Evolutionary conservation across 2,113 vertebrate species (phyloP).

Genomic region (Lasiurus cinereus): DNA sequence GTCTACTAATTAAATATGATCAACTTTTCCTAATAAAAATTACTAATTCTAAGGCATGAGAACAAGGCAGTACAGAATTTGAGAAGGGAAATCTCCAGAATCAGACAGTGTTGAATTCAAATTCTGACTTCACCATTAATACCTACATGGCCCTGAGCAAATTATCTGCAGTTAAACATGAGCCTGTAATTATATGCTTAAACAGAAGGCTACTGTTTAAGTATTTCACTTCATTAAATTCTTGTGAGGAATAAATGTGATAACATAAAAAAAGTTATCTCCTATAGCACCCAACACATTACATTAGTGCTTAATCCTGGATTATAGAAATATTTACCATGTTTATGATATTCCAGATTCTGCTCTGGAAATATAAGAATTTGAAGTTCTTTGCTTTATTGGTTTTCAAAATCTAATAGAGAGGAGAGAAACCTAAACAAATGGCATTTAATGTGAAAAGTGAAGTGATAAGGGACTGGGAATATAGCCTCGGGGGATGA

Average conservation of each 20-base stretch:
- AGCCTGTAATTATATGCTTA: not conserved
- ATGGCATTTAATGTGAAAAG: not conserved
- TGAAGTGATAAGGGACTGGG: rapidly evolving
- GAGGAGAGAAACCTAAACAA: not conserved
- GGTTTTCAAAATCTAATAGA: not conserved
- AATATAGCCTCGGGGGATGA: not conserved
- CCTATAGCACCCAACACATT: not conserved
- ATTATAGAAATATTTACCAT: not conserved
- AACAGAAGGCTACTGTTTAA: not conserved
- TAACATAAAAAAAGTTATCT: not conserved
- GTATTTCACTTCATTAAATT: not conserved
- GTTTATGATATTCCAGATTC: not conserved
- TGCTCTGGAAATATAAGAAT: not conserved
- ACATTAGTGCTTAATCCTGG: not conserved
- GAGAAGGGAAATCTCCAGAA: not conserved
- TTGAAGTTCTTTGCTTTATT: not conserved
- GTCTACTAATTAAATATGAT: not conserved
- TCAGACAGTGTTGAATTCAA: not conserved
- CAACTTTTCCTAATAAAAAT: not conserved
- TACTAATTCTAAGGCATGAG: not conserved
- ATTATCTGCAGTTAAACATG: not conserved
- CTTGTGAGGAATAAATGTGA: not conserved
- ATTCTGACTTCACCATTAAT: not conserved
- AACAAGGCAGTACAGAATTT: not conserved
- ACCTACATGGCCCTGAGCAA: not conserved